A percentile compares a stretch with the other conserved stretches of the same genome.
Conservation (phyloP, 2,797 vertebrate genomes). For the Coregonus suidteri region DNA sequence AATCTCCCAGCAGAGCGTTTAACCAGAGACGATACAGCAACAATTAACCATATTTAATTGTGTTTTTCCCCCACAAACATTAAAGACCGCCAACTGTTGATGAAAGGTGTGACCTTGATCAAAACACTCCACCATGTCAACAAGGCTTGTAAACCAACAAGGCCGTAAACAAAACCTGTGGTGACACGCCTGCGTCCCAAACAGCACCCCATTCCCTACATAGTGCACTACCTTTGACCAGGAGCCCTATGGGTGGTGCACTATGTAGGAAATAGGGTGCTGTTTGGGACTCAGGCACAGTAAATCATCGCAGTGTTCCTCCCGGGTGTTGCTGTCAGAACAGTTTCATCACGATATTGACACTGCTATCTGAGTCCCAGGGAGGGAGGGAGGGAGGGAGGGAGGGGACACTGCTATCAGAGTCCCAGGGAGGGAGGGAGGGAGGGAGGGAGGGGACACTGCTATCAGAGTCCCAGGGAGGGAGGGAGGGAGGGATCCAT, state of each 20-base stretch:
- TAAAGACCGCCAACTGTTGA: constrained; percentile 20
- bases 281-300: background rate
- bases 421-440: no score
- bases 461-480: no score
- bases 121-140: background rate
- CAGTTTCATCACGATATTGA: constrained; percentile 34
- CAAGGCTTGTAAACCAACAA: constrained; percentile 3
- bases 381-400: constrained; percentile 62
- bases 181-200: background rate
- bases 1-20: background rate
- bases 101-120: constrained; percentile 24
- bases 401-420: no score
- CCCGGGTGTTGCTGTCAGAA: constrained; percentile 61
- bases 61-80: background rate
- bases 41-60: background rate
- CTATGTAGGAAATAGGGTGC: background rate
- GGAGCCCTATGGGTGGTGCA: no score
- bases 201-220: background rate
- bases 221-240: background rate
- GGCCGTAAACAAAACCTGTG: constrained; percentile 15
- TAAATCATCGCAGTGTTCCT: constrained; percentile 67
- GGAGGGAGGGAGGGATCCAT: no score
- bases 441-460: no score
- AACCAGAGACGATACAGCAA: constrained; percentile 13
- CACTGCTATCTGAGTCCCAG: constrained; percentile 60